These are phyloP conservation scores for Drosophila testacea DNA, from an alignment of 2,888 invertebrate species.

Conservation along the genomic window DNA sequence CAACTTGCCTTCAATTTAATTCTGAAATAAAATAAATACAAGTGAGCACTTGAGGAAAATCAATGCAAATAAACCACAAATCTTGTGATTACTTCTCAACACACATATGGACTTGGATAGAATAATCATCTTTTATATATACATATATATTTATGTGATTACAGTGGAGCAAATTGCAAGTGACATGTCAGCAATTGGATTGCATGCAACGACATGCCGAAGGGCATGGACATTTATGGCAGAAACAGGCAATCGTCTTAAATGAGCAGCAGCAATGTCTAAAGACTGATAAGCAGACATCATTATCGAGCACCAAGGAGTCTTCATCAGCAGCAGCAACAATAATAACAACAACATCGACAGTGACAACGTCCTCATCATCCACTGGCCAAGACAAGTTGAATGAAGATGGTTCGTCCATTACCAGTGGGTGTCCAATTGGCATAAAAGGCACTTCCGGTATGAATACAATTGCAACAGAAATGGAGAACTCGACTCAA, in stretches of 20 bases:
- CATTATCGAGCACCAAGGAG: constrained; percentile 29
- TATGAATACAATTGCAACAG: constrained; percentile 32
- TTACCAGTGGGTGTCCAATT: constrained; percentile 22
- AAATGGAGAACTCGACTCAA: constrained; percentile 12
- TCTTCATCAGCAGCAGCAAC: constrained; percentile 35
- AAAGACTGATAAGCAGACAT: constrained; percentile 46
- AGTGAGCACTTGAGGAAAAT: not conserved
- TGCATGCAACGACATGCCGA: constrained; percentile 85
- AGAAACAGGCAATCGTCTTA: constrained; percentile 84
- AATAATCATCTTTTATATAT: not conserved
- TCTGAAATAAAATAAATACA: not conserved
- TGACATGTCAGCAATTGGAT: constrained; percentile 85
- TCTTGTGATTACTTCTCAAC: not conserved
- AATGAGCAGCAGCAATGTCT: constrained; percentile 77
- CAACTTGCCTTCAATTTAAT: not conserved
- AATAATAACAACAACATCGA: constrained; percentile 11
- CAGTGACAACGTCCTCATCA: constrained; percentile 45
- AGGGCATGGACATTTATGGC: constrained; percentile 85
- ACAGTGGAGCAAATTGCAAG: constrained; percentile 85
- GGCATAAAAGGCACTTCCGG: constrained; percentile 49
- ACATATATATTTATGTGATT: constrained; percentile 35
- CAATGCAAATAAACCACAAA: not conserved
- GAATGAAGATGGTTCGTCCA: constrained; percentile 6
- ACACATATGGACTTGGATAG: not conserved
- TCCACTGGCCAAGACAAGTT: constrained; percentile 26